Evolutionary conservation across 1,140 invertebrate species (phyloP).

Genomic region (Oryctes rhinoceros): DNA sequence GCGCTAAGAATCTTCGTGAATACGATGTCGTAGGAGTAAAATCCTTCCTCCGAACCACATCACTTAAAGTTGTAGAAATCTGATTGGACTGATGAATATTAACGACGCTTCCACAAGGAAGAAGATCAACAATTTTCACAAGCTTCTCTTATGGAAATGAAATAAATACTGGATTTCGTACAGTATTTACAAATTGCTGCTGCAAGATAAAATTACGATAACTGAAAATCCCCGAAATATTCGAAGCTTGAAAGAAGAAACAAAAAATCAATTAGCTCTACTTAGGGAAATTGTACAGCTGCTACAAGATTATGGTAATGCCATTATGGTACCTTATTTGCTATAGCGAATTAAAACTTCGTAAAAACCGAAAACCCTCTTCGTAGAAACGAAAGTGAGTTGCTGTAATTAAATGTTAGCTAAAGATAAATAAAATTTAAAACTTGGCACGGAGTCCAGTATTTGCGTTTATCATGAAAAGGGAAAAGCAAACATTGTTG

Average conservation of each 20-base stretch:
- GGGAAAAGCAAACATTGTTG: not conserved
- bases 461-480: not conserved
- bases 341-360: not conserved
- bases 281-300: not conserved
- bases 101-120: too few relatives aligned
- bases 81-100: too few relatives aligned
- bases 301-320: not conserved
- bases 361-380: not conserved
- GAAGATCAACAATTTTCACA: too few relatives aligned
- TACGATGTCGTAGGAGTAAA: too few relatives aligned
- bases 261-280: not conserved
- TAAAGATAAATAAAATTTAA: constrained; percentile 26
- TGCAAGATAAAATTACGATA: not conserved
- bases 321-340: not conserved
- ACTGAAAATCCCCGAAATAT: not conserved
- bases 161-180: too few relatives aligned
- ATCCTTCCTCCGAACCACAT: too few relatives aligned
- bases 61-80: too few relatives aligned
- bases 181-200: too few relatives aligned
- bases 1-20: too few relatives aligned
- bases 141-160: too few relatives aligned
- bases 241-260: not conserved
- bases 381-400: not conserved
- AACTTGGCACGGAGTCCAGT: constrained; percentile 24
- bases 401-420: constrained; percentile 4